These are phyloP conservation scores for Oryctes rhinoceros DNA, from an alignment of 1,140 invertebrate species.

Conservation along the genomic window DNA sequence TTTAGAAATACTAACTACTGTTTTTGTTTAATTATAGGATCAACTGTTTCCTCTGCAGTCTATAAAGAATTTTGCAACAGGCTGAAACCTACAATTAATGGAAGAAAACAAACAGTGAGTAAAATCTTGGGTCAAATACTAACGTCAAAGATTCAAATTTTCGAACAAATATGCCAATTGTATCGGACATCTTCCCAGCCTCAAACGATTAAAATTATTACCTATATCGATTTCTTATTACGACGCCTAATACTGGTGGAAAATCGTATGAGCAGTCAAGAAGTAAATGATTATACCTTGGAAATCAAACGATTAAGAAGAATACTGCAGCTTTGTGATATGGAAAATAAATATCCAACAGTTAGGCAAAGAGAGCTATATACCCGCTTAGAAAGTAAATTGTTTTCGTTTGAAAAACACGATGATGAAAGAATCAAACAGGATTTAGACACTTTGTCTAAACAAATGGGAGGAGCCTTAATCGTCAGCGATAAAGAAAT, in stretches of 20 bases:
- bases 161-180: conserved; percentile 44
- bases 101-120: conserved; percentile 47
- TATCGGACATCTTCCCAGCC: neutral
- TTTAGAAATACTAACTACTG: too few species aligned
- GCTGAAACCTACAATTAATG: conserved; percentile 38
- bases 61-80: conserved; percentile 1
- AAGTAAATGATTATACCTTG: conserved; percentile 53
- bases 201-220: neutral
- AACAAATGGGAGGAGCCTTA: conserved; percentile 18
- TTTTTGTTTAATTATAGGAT: conserved; percentile 23
- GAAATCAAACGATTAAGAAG: conserved; percentile 51
- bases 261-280: conserved; percentile 61
- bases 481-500: conserved; percentile 65
- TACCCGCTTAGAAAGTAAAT: neutral
- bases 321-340: conserved; percentile 46
- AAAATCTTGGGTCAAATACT: conserved; percentile 47
- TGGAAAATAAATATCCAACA: neutral
- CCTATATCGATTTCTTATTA: conserved; percentile 43
- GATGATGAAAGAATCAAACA: conserved; percentile 44
- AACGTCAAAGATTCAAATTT: conserved; percentile 49
- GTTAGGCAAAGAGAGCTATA: neutral
- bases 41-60: neutral
- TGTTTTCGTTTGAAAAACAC: conserved; percentile 13
- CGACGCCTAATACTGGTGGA: conserved; percentile 55
- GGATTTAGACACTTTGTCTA: conserved; percentile 47